These are phyloP conservation scores for Eurystomus gularis DNA, from an alignment of 2,113 vertebrate genomes.

Conservation along the genomic window DNA sequence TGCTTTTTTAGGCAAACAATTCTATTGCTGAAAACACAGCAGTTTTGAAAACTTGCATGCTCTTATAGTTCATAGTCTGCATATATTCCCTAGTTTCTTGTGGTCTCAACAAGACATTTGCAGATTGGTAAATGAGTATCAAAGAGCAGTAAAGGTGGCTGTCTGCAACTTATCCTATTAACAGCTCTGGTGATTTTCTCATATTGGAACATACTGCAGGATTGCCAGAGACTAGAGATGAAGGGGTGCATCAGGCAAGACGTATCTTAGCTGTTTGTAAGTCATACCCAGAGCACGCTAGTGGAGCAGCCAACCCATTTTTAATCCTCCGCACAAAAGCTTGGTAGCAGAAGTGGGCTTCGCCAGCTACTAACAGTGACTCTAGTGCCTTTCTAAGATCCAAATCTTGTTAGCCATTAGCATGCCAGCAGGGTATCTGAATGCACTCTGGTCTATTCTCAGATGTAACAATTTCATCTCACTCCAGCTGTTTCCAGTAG, in stretches of 20 bases:
- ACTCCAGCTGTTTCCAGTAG: slow-evolving; percentile 41
- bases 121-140: neutral
- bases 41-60: neutral
- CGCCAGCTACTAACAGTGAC: slow-evolving; percentile 4
- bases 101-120: neutral
- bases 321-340: slow-evolving; percentile 12
- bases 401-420: slow-evolving; percentile 43
- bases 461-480: slow-evolving; percentile 11
- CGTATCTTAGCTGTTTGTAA: neutral
- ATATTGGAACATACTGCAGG: neutral
- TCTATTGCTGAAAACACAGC: neutral
- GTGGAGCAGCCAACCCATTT: neutral
- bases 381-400: neutral
- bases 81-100: neutral
- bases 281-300: neutral
- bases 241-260: neutral
- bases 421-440: slow-evolving; percentile 15
- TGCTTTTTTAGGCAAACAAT: neutral
- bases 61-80: neutral
- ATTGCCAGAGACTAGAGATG: neutral
- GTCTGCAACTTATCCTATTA: neutral
- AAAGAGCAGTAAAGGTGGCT: neutral
- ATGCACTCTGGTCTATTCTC: slow-evolving; percentile 11
- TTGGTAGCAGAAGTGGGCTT: slow-evolving; percentile 16
- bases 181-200: neutral